Percentiles rank a stretch among this genome's conserved stretches.
Conservation (phyloP, 1,140 invertebrate species). For the Trinorchestia longiramus region DNA sequence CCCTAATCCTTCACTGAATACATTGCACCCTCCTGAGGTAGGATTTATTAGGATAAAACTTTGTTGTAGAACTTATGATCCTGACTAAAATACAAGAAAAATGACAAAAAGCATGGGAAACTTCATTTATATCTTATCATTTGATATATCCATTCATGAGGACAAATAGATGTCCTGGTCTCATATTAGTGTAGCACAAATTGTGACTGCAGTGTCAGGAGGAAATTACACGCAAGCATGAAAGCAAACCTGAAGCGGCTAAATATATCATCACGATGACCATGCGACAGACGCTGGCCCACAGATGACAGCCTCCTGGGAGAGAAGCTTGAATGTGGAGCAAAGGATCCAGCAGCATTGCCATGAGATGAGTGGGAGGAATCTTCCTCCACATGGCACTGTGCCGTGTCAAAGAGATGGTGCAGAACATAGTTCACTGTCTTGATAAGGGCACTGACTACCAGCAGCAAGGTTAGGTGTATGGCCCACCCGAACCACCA, state of each 20-base stretch:
- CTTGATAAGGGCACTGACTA: slow-evolving; percentile 88
- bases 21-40: too few relatives aligned
- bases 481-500: slow-evolving; percentile 87
- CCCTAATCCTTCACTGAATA: too few relatives aligned
- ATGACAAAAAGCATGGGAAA: too few relatives aligned
- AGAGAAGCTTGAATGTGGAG: slow-evolving; percentile 8
- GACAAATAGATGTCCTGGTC: too few relatives aligned
- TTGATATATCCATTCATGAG: too few relatives aligned
- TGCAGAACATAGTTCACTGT: slow-evolving; percentile 91
- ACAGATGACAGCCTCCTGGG: not conserved
- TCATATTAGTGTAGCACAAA: too few relatives aligned
- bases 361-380: slow-evolving; percentile 1
- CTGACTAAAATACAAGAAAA: too few relatives aligned
- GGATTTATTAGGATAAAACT: too few relatives aligned
- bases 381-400: slow-evolving; percentile 80
- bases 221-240: too few relatives aligned
- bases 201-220: too few relatives aligned
- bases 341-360: not conserved
- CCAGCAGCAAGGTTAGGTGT: slow-evolving; percentile 85
- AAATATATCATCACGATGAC: slow-evolving; percentile 3
- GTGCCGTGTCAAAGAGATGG: slow-evolving; percentile 94
- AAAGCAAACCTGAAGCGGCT: not conserved
- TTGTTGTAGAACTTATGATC: too few relatives aligned
- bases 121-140: too few relatives aligned
- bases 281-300: not conserved